Evolutionary conservation across 2,113 vertebrate species (phyloP).

Genomic region (Phylloscopus trochilus): DNA sequence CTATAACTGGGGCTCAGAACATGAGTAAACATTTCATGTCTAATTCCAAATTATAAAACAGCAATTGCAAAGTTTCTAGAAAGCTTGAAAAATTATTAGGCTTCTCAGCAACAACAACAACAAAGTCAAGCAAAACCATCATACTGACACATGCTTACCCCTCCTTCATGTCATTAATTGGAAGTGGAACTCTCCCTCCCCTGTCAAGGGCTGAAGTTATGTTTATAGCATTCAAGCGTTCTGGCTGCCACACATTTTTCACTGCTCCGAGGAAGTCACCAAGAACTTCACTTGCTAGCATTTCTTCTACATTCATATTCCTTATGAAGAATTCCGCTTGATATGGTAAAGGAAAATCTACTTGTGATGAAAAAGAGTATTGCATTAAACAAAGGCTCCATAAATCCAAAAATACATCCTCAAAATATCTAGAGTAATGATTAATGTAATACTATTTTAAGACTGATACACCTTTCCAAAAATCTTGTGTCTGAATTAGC

Average conservation of each 20-base stretch:
- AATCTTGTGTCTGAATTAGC: background rate
- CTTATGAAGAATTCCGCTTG: conserved; percentile 98
- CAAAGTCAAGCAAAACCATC: background rate
- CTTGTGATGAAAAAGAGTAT: background rate
- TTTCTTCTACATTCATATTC: conserved; percentile 99
- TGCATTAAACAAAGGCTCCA: background rate
- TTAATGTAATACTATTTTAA: background rate
- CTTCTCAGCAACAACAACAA: background rate
- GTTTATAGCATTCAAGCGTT: conserved; percentile 94
- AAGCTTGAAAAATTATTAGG: background rate
- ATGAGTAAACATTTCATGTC: background rate
- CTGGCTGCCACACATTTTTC: conserved; percentile 97
- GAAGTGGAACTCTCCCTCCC: conserved; percentile 92
- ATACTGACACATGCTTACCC: conserved; percentile 78
- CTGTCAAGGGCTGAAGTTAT: conserved; percentile 96
- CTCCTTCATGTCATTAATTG: conserved; percentile 96
- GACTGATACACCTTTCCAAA: background rate
- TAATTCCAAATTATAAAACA: background rate
- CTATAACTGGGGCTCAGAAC: rapidly evolving
- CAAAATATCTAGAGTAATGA: background rate
- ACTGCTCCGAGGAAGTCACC: conserved; percentile 96
- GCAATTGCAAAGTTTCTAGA: background rate
- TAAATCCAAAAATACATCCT: background rate
- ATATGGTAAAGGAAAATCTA: conserved; percentile 92
- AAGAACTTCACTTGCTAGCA: conserved; percentile 95